phyloP scores from a whole-genome alignment of 1,140 invertebrate genomes.

The Himalopsyche phryganea region DNA sequence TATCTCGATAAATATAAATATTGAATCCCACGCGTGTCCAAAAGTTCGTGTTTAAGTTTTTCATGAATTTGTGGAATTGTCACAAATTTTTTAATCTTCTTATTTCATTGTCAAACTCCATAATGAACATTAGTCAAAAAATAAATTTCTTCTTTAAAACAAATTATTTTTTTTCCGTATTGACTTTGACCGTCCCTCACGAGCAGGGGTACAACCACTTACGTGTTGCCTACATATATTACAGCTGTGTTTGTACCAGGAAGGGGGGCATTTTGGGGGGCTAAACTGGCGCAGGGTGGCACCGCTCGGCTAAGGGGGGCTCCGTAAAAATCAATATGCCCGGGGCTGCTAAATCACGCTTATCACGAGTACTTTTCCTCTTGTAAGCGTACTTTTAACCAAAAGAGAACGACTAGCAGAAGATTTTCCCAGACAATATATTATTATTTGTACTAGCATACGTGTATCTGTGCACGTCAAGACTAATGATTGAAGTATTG shows the following conservation, averaged over 20 bases:
- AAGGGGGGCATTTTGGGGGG: conserved; percentile 25
- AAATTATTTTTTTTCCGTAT: too few species aligned
- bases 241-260: conserved; percentile 28
- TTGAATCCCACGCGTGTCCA: too few species aligned
- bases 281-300: conserved; percentile 37
- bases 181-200: conserved; percentile 19
- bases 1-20: too few species aligned
- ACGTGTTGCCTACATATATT: conserved; percentile 36
- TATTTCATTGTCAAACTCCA: background rate
- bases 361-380: conserved; percentile 67
- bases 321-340: conserved; percentile 69
- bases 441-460: too few species aligned
- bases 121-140: background rate
- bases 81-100: background rate
- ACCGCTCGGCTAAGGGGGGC: conserved; percentile 42
- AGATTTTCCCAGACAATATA: too few species aligned
- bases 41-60: too few species aligned
- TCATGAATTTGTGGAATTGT: too few species aligned
- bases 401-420: too few species aligned
- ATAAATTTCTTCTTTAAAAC: background rate
- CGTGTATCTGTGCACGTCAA: too few species aligned
- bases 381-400: conserved; percentile 35
- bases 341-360: conserved; percentile 69
- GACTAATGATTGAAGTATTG: too few species aligned
- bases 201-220: conserved; percentile 35